Conservation (phyloP, 2,113 vertebrate genomes). For the Indri indri region DNA sequence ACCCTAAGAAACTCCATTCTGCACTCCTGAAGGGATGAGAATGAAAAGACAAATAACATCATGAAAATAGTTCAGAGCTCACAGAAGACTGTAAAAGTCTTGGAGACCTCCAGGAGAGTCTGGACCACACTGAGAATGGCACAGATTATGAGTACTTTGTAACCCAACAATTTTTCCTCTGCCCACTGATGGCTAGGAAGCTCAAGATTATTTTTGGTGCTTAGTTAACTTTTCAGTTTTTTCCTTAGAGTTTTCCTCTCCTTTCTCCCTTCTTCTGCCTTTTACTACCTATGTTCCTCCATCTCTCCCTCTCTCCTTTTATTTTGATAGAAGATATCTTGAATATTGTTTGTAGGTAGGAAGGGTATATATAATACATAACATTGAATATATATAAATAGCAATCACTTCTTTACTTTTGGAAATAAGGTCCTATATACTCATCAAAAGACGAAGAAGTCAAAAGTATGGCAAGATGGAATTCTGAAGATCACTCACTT, state of each 20-base stretch:
- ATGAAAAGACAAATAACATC: not conserved
- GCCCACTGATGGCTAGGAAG: not conserved
- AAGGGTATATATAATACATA: not conserved
- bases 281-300: not conserved
- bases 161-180: not conserved
- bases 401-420: slow-evolving; percentile 30
- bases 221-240: not conserved
- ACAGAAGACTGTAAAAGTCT: not conserved
- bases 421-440: slow-evolving; percentile 86
- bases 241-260: not conserved
- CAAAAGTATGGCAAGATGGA: slow-evolving; percentile 89
- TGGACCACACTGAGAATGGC: not conserved
- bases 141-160: too few species aligned
- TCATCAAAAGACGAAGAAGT: slow-evolving; percentile 88
- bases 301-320: not conserved
- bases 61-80: not conserved
- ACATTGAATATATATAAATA: not conserved
- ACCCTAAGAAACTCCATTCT: not conserved
- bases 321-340: not conserved
- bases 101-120: not conserved
- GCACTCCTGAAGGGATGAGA: not conserved
- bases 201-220: slow-evolving; percentile 1
- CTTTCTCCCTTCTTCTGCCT: not conserved
- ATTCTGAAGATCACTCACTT: slow-evolving; percentile 78
- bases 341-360: slow-evolving; percentile 9